Percentiles rank a stretch among this genome's conserved stretches.
Conservation (phyloP, 2,797 vertebrate genomes). For the Yasuhikotakia modesta region DNA sequence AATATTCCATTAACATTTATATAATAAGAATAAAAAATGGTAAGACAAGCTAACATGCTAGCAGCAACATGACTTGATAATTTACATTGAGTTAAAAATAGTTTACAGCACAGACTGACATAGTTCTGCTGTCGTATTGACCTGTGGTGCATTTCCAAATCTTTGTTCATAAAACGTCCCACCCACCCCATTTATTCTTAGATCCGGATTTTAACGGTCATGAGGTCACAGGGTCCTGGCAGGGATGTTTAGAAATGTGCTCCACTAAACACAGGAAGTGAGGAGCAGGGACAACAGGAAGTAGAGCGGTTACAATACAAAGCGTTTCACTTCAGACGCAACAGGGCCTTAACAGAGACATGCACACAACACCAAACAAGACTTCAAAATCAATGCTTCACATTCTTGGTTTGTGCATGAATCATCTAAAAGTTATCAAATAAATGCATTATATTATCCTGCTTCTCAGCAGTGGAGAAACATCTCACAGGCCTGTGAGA, state of each 20-base stretch:
- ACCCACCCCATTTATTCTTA: constrained; percentile 41
- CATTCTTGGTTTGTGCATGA: not conserved
- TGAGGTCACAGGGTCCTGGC: constrained; percentile 4
- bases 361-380: not conserved
- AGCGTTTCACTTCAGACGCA: constrained; percentile 14
- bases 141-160: not conserved
- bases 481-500: not conserved
- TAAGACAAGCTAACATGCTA: no score
- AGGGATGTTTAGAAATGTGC: constrained; percentile 46
- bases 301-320: constrained; percentile 31
- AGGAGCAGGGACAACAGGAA: constrained; percentile 38
- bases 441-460: not conserved
- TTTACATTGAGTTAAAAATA: not conserved
- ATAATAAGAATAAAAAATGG: no score
- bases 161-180: constrained; percentile 10
- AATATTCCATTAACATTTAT: no score
- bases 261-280: constrained; percentile 48
- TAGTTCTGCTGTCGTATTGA: constrained; percentile 12
- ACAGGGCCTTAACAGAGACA: constrained; percentile 13
- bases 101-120: constrained; percentile 1
- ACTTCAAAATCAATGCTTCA: not conserved
- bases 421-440: not conserved
- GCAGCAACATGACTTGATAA: not conserved
- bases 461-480: not conserved
- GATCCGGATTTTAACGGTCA: constrained; percentile 18